A percentile compares a stretch with the other conserved stretches of the same genome.
phyloP scores from a whole-genome alignment of 1,140 invertebrate species.

The Glossosoma conforme region DNA sequence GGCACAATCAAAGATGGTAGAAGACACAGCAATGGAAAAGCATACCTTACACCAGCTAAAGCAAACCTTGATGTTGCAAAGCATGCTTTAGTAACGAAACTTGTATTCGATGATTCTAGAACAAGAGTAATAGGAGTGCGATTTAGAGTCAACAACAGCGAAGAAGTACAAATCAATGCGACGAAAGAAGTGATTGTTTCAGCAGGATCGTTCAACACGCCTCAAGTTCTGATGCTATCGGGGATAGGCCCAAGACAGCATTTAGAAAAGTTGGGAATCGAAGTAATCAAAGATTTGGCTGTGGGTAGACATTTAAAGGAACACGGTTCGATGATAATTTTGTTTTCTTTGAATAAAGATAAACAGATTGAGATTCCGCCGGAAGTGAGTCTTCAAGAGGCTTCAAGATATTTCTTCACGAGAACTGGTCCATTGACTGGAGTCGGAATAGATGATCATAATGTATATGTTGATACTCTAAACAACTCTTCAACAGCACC shows the following conservation, averaged over 20 bases:
- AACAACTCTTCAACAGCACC: too few species aligned
- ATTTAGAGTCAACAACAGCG: slow-evolving; percentile 33
- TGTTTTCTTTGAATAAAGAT: not conserved
- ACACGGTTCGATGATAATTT: slow-evolving; percentile 36
- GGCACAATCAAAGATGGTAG: slow-evolving; percentile 47
- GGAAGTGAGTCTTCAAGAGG: not conserved
- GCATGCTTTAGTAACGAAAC: slow-evolving; percentile 52
- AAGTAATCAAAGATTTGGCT: slow-evolving; percentile 52
- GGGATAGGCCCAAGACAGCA: slow-evolving; percentile 42
- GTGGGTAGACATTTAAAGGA: slow-evolving; percentile 70
- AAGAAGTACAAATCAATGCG: slow-evolving; percentile 35
- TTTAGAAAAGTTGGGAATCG: slow-evolving; percentile 42
- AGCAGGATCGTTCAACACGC: slow-evolving; percentile 51
- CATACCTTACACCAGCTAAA: slow-evolving; percentile 48
- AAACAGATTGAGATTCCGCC: not conserved
- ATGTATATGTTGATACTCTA: too few species aligned
- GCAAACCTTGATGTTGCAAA: slow-evolving; percentile 65
- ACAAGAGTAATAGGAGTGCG: slow-evolving; percentile 37
- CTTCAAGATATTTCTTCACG: not conserved
- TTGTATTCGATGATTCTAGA: slow-evolving; percentile 35
- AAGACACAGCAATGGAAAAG: slow-evolving; percentile 40
- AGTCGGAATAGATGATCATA: not conserved
- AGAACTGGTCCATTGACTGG: not conserved
- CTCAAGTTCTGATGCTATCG: slow-evolving; percentile 48
- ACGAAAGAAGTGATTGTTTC: slow-evolving; percentile 52